Base-by-base conservation (phyloP, 1,140 invertebrate species). In the Zaprionus camerounensis region DNA sequence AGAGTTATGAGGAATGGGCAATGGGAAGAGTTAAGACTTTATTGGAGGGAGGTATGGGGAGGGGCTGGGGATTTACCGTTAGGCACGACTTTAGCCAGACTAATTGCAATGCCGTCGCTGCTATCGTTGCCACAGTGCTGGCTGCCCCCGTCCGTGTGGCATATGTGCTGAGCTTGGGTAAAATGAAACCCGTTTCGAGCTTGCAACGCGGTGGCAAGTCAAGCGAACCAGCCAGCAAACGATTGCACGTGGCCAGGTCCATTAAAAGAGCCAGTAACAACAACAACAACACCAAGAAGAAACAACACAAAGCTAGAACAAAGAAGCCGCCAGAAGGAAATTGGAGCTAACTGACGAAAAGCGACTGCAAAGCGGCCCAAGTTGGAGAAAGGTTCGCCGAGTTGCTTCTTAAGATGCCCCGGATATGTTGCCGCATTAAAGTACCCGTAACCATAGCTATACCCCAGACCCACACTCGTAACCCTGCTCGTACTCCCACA, bases 81-180 rank as follows among this genome's bases (percentile, higher is more conserved):
- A 90, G 85, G 67, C 85, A 88, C 85, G 85, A 88, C 85, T 88
- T 85, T 81, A 85, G 78, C 85, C 85, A 82, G 78, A 90, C 85
- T 88, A 88, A 88, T 88, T 88, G 85, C 81, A 88, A 61, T 63
- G 77, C 44, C 20, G 41, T 22, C 22, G 59, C 36, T 17, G 53
- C 28, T 51, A 26, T 31, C 28, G 64, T 22, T 49, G 41, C 64
- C 53, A 1, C 53, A 9, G 20, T 12, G 17, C 17, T 31, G n/a
- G 17, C 46, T 51, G 46, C 46, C 46, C 46, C 20, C 46, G 46
- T 20, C 64, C 46, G 76, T 85, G 82, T 79, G 81, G 68, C 61
- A 78, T 61, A 78, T 85, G 76, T 66, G 64, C 58, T 51, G 36
- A 28, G 46, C 31, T 46, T 28, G 46, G 41, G 31, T 41, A 28